Conservation (phyloP, 2,113 vertebrate species). For the Uropsilus gracilis region DNA sequence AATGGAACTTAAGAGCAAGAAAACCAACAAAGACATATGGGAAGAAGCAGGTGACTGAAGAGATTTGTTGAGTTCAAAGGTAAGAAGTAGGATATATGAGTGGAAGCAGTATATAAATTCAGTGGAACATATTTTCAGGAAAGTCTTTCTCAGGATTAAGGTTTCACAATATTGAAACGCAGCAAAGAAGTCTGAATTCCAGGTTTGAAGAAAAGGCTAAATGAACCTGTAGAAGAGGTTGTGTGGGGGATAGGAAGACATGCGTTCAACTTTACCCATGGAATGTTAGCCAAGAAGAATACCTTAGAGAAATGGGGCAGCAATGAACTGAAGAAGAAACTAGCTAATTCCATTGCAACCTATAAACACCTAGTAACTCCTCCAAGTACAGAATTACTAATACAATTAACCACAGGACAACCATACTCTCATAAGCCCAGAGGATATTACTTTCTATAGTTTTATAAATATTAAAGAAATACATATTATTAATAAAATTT, state of each 20-base stretch:
- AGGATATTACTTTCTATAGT: neutral
- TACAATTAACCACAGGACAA: neutral
- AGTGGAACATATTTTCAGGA: neutral
- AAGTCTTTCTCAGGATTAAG: neutral
- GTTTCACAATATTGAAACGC: neutral
- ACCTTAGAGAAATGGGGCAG: neutral
- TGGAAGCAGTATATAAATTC: neutral
- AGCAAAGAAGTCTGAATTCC: neutral
- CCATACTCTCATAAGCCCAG: neutral
- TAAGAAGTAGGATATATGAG: neutral
- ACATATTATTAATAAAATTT: constrained; percentile 58
- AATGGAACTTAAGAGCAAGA: neutral
- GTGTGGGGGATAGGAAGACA: neutral
- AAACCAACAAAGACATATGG: neutral
- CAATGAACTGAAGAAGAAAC: neutral
- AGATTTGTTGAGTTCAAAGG: neutral
- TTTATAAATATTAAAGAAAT: neutral
- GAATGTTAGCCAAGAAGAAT: too few relatives aligned
- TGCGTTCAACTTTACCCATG: neutral
- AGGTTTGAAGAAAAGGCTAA: neutral
- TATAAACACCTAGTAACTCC: neutral
- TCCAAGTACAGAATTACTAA: neutral
- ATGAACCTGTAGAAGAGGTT: neutral
- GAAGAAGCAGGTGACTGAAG: neutral
- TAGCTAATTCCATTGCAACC: neutral